Conservation (phyloP, 2,888 invertebrate genomes). For the Nomada flava region DNA sequence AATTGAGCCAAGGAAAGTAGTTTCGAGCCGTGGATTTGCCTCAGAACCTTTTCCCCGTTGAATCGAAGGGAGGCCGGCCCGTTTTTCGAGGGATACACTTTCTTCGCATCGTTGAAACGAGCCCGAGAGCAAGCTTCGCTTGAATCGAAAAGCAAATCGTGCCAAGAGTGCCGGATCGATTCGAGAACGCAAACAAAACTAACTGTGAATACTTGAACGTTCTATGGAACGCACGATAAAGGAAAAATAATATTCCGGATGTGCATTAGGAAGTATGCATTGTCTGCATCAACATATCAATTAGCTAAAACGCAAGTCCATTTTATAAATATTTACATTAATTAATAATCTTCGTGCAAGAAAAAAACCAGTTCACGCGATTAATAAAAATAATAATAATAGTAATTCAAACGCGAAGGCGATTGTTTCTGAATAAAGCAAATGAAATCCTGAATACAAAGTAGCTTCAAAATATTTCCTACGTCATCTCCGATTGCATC, state of each 20-base stretch:
- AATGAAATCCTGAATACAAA: no score
- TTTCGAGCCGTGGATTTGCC: neutral
- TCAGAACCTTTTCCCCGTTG: neutral
- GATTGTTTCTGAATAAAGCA: no score
- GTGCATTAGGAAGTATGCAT: neutral
- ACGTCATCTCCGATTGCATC: no score
- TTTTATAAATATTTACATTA: no score
- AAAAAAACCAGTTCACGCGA: no score
- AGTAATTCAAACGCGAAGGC: no score
- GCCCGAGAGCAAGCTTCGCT: neutral
- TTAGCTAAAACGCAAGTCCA: no score
- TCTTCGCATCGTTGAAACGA: slow-evolving; percentile 2
- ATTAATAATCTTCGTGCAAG: no score
- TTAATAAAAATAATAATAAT: no score
- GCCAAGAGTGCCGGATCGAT: slow-evolving; percentile 1
- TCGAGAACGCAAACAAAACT: neutral
- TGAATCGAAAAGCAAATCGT: neutral
- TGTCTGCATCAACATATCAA: no score
- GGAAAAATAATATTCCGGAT: neutral
- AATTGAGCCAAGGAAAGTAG: neutral
- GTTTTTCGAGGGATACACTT: neutral
- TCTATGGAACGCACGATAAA: neutral
- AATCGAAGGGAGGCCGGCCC: neutral
- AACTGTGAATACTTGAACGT: slow-evolving; percentile 1
- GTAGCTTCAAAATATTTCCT: no score